Percentiles rank a stretch among this genome's conserved stretches.
phyloP scores from a whole-genome alignment of 2,797 vertebrate genomes.

The Mus minutoides region DNA sequence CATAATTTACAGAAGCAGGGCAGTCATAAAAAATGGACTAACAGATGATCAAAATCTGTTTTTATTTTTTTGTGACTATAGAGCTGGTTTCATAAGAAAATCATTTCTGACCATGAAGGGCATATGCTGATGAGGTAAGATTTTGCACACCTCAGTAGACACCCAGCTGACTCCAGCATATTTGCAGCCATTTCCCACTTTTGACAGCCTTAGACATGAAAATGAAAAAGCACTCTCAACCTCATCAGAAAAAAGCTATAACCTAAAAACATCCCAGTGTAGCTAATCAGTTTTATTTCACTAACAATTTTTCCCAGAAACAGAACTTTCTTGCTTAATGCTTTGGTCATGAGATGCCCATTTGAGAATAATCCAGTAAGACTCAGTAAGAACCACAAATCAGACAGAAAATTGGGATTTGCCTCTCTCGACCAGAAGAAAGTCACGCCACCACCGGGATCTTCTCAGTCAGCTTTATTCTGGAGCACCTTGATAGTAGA shows the following conservation, averaged over 20 bases:
- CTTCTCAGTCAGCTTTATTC: too few relatives aligned
- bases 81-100: slow-evolving; percentile 34
- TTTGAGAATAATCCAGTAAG: not conserved
- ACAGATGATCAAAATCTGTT: not conserved
- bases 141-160: not conserved
- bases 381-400: not conserved
- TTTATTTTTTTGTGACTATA: not conserved
- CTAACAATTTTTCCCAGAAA: slow-evolving; percentile 25
- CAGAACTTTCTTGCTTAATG: not conserved
- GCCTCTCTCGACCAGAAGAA: too few relatives aligned
- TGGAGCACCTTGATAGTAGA: too few relatives aligned
- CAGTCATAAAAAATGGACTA: slow-evolving; percentile 41
- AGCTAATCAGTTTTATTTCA: slow-evolving; percentile 2
- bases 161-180: slow-evolving; percentile 4
- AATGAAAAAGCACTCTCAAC: slow-evolving; percentile 9
- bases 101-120: slow-evolving; percentile 46
- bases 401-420: not conserved
- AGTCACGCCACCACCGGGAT: too few relatives aligned
- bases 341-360: not conserved
- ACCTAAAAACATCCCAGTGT: not conserved
- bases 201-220: slow-evolving; percentile 28
- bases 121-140: slow-evolving; percentile 33
- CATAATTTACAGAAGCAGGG: slow-evolving; percentile 53
- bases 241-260: not conserved
- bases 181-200: not conserved